A percentile compares a stretch with the other conserved stretches of the same genome.
Conservation (phyloP, 1,140 invertebrate species). For the Bemisia tabaci region DNA sequence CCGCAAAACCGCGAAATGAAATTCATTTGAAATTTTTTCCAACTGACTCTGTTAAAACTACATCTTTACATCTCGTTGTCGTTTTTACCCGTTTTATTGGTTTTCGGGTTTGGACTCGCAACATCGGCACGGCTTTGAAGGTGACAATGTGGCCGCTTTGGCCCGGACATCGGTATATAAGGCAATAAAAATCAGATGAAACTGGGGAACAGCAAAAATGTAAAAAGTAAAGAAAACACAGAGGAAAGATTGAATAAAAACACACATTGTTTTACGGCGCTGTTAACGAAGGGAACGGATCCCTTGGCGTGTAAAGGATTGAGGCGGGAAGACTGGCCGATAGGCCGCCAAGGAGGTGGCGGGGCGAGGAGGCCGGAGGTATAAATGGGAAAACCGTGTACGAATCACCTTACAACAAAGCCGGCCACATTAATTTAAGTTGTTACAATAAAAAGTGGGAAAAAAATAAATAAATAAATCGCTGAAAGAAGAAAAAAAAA, state of each 20-base stretch:
- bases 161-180: no score
- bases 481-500: no score
- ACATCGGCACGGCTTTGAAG: no score
- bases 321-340: no score
- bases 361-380: background rate
- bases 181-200: no score
- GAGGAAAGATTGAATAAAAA: background rate
- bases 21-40: no score
- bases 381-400: background rate
- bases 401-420: background rate
- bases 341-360: conserved; percentile 4
- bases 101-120: no score
- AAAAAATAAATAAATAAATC: background rate
- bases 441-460: background rate
- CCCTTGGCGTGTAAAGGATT: background rate
- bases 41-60: no score
- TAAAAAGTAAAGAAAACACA: background rate
- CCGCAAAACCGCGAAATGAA: no score
- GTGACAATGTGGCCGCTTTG: no score
- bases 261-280: background rate
- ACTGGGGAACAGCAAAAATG: background rate
- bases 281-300: background rate
- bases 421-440: conserved; percentile 4
- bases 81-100: no score
- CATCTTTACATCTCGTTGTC: no score